Evolutionary conservation across 1,140 invertebrate genomes (phyloP).

Genomic region (Drosophila lacertosa): DNA sequence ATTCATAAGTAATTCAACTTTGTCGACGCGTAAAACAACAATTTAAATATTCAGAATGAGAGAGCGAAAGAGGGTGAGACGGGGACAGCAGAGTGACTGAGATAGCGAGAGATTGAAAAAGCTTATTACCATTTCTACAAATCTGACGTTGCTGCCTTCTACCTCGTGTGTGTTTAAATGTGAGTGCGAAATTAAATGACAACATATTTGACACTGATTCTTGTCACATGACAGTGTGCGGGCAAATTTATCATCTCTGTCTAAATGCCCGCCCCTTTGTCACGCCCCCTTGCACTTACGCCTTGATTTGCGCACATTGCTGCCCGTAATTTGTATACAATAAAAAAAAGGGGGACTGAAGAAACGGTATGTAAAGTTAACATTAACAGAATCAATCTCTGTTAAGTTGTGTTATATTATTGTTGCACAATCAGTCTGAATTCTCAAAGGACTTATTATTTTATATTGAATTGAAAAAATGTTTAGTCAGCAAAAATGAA

Average conservation of each 20-base stretch:
- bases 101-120: slow-evolving; percentile 43
- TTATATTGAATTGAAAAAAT: no score
- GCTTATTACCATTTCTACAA: slow-evolving; percentile 79
- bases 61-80: slow-evolving; percentile 1
- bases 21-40: slow-evolving; percentile 59
- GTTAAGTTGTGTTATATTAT: no score
- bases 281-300: background rate
- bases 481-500: no score
- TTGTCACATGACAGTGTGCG: slow-evolving; percentile 72
- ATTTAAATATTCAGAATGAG: slow-evolving; percentile 53
- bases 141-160: slow-evolving; percentile 48
- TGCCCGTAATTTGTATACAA: slow-evolving; percentile 62
- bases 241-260: slow-evolving; percentile 74
- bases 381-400: no score
- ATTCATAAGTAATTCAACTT: slow-evolving; percentile 67
- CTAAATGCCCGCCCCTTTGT: slow-evolving; percentile 49
- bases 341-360: slow-evolving; percentile 10
- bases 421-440: no score
- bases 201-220: slow-evolving; percentile 83
- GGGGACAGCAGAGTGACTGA: background rate
- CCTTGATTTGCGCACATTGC: slow-evolving; percentile 21
- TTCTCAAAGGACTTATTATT: no score
- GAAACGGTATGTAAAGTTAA: slow-evolving; percentile 15
- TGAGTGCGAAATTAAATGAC: slow-evolving; percentile 81
- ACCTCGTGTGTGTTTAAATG: slow-evolving; percentile 34